Conservation (phyloP, 2,888 invertebrate species). For the Yponomeuta cagnagella region DNA sequence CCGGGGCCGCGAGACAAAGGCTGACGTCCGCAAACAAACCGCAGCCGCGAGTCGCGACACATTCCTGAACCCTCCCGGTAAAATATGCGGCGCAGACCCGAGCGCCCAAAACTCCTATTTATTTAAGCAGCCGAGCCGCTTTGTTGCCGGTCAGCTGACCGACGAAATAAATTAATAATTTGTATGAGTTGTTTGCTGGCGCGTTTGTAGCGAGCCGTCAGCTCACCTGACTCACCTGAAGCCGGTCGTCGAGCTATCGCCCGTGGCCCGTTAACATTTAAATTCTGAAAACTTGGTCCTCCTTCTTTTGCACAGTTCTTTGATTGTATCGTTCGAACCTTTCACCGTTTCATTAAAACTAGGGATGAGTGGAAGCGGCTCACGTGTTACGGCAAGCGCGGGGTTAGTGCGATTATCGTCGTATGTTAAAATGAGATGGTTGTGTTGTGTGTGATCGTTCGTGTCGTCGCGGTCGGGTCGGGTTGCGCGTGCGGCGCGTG, state of each 20-base stretch:
- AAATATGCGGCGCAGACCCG: no score
- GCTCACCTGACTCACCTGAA: background rate
- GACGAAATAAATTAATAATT: background rate
- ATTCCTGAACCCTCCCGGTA: constrained; percentile 2
- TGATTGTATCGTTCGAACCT: background rate
- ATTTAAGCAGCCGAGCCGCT: background rate
- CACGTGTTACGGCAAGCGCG: constrained; percentile 46
- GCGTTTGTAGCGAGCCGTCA: no score
- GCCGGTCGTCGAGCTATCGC: constrained; percentile 1
- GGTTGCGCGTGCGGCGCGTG: constrained; percentile 44
- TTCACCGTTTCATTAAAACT: constrained; percentile 5
- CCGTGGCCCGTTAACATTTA: constrained; percentile 13
- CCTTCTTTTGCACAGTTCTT: constrained; percentile 47
- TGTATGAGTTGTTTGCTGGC: background rate
- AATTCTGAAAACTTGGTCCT: constrained; percentile 20
- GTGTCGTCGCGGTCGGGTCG: constrained; percentile 51
- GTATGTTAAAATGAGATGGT: constrained; percentile 48
- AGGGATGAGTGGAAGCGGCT: constrained; percentile 3
- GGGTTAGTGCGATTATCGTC: constrained; percentile 25
- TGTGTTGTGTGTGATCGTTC: constrained; percentile 38
- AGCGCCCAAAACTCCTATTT: no score
- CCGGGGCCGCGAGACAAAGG: background rate
- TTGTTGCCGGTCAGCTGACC: constrained; percentile 10
- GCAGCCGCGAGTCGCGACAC: background rate
- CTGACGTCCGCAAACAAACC: background rate